Percentiles rank a stretch among this genome's conserved stretches.
These are phyloP conservation scores for Leptinotarsa undecemlineata DNA, from an alignment of 1,140 invertebrate genomes.

Conservation along the genomic window DNA sequence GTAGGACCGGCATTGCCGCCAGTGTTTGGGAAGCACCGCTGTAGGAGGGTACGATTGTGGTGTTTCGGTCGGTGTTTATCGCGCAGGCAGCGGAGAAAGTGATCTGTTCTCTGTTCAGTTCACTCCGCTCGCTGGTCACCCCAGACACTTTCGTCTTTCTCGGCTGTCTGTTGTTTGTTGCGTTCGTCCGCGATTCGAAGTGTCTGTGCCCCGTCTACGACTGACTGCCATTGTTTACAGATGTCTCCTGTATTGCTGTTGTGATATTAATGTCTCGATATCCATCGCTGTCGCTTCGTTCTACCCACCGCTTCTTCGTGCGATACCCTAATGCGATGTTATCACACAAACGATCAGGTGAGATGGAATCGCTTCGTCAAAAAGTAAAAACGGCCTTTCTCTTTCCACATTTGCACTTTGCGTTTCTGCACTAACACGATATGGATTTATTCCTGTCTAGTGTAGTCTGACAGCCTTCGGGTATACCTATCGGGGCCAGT, in stretches of 20 bases:
- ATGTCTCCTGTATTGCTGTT: not conserved
- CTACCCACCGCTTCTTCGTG: constrained; percentile 9
- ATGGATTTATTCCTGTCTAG: constrained; percentile 26
- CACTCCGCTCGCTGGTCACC: constrained; percentile 29
- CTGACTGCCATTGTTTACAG: constrained; percentile 20
- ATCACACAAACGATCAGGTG: constrained; percentile 35
- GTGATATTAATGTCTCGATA: constrained; percentile 16
- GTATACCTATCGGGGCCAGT: not conserved
- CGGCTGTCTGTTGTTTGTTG: constrained; percentile 19
- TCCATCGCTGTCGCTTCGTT: constrained; percentile 8
- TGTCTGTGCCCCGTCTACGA: constrained; percentile 25
- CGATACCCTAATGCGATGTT: constrained; percentile 25
- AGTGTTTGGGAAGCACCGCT: constrained; percentile 37
- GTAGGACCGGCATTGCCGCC: constrained; percentile 10
- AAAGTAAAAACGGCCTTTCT: constrained; percentile 34
- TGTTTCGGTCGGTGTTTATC: constrained; percentile 3
- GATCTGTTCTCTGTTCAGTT: constrained; percentile 33
- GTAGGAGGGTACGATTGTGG: constrained; percentile 32
- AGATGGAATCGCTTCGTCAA: constrained; percentile 29
- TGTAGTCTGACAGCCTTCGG: not conserved
- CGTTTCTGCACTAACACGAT: not conserved
- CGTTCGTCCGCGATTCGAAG: constrained; percentile 25
- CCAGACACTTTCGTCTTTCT: constrained; percentile 30
- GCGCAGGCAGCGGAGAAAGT: constrained; percentile 39
- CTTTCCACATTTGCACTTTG: constrained; percentile 29